Percentiles rank a stretch among this genome's conserved stretches.
phyloP scores from a whole-genome alignment of 2,113 vertebrate species.

The Vidua macroura region DNA sequence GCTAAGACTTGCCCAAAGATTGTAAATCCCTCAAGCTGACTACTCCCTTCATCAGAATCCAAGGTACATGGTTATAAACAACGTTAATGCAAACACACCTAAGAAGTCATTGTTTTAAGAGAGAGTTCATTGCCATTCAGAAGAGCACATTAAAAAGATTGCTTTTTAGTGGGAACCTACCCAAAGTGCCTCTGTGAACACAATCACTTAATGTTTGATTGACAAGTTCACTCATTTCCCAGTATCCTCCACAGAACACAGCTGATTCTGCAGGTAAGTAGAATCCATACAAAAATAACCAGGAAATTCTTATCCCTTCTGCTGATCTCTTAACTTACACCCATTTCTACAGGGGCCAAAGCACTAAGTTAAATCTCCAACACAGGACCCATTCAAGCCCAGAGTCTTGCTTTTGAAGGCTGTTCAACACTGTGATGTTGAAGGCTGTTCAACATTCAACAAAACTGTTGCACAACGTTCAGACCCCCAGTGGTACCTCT shows the following conservation, averaged over 20 bases:
- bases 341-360: not conserved
- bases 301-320: not conserved
- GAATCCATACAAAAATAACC: not conserved
- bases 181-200: not conserved
- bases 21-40: not conserved
- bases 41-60: not conserved
- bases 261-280: not conserved
- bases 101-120: not conserved
- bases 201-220: not conserved
- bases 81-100: not conserved
- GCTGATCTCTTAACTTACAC: not conserved
- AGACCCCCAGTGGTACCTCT: not conserved
- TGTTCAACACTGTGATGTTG: too few species aligned
- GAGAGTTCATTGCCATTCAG: not conserved
- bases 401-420: not conserved
- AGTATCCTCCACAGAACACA: not conserved
- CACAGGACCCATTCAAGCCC: not conserved
- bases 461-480: not conserved
- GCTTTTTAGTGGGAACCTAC: not conserved
- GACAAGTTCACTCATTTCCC: not conserved
- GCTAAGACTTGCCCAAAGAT: not conserved
- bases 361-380: not conserved
- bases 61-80: not conserved
- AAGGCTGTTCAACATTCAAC: not conserved
- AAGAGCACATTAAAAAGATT: not conserved